Base-by-base conservation (phyloP, 2,797 vertebrate genomes). In the Sebastes hubbsi region DNA sequence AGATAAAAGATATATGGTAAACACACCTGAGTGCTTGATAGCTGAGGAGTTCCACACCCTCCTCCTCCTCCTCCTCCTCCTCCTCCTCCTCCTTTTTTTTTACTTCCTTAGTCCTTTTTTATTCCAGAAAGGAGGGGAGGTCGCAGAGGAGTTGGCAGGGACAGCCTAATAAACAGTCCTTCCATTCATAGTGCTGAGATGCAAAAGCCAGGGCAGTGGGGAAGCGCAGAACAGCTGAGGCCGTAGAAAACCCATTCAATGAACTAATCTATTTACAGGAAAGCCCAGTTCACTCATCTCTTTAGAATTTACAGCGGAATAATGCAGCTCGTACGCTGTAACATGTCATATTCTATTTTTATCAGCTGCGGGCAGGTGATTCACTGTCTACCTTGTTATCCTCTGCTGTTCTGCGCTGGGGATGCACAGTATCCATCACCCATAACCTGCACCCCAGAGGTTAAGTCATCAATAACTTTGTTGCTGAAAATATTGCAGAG, bases 381-480 rank as follows among this genome's bases (percentile, higher is more conserved):
- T 95, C 95, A 96, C 94, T 82, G 93, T 93, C 91, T 94, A 59
- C 94, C 95, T 96, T 96, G 95, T 96, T 96, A 96, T 95, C 95
- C 92, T 92, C 90, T 93, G 89, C 94, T 90, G 93, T 93, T 94
- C 91, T 91, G 68, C 73, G 89, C 87, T 89, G 89, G 86, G 83
- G 88, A 95, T 92, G 91, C 91, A 89, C 90, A 85, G 89, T 95
- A 95, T 95, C 95, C 95, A 95, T 96, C 96, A 96, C 93, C 92
- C 94, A 88, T 95, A 95, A 95, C 95, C 95, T 85, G 87, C 91
- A 94, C 95, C 95, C 94, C 86, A 87, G 92, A 96, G 95, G 95
- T 95, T 94, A 95, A 95, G 94, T 95, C 96, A 94, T 96, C 93
- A 95, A 96, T 96, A 95, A 95, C 93, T 91, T 88, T 95, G 86